A percentile compares a stretch with the other conserved stretches of the same genome.
These are phyloP conservation scores for Heptranchias perlo DNA, from an alignment of 2,113 vertebrate genomes.

Conservation along the genomic window DNA sequence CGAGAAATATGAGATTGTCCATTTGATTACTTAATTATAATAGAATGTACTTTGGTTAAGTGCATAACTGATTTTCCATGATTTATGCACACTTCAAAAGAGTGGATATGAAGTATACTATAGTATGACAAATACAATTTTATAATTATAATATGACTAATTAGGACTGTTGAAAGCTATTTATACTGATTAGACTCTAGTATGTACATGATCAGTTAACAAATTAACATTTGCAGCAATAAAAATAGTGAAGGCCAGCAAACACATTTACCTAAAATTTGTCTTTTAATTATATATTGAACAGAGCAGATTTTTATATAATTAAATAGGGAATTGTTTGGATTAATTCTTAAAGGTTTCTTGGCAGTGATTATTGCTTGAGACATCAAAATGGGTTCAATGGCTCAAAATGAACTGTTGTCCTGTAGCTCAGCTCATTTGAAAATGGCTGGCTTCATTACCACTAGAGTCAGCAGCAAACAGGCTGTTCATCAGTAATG, in stretches of 20 bases:
- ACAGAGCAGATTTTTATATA: not conserved
- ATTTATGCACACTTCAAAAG: not conserved
- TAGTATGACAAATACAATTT: not conserved
- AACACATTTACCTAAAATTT: not conserved
- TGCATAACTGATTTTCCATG: not conserved
- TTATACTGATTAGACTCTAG: not conserved
- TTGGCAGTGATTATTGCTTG: not conserved
- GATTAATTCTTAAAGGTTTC: not conserved
- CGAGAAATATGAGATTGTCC: not conserved
- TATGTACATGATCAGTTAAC: not conserved
- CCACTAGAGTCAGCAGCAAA: not conserved
- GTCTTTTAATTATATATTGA: not conserved
- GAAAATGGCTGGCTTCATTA: slow-evolving; percentile 12
- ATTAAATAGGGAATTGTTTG: not conserved
- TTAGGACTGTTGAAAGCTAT: not conserved
- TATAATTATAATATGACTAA: not conserved
- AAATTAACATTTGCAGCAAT: not conserved
- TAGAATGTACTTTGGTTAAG: not conserved
- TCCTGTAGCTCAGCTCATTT: not conserved
- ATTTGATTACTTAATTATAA: not conserved
- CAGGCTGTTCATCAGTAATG: not conserved
- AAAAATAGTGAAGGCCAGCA: not conserved
- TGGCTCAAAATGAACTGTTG: not conserved
- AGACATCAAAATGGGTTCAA: not conserved
- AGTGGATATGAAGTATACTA: too few relatives aligned